Evolutionary conservation across 2,797 vertebrate genomes (phyloP), one percentile per base, ranked within the genome.

Genomic region (Bucorvus abyssinicus): DNA sequence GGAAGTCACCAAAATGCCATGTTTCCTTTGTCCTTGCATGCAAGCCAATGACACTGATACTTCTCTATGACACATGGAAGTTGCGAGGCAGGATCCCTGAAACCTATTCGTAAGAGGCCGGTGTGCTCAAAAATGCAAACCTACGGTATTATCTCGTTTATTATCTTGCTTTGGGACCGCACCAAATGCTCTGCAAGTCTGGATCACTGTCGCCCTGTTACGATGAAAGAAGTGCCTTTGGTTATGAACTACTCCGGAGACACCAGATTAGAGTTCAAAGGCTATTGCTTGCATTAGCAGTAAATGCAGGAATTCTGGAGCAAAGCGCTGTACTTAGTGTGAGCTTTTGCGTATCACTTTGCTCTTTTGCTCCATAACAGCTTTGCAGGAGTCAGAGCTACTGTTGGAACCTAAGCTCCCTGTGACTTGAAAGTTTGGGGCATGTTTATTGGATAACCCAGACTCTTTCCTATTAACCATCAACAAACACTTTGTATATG

Each of bases 241-340:
- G 86, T 95, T 96, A 90, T 85, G 88, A 95, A 57, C 90, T 32
- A 10, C 89, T 94, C 90, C 16, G 60, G 94, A 93, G 93, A 94
- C 94, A 90, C 95, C 80, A 93, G 90, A 97, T 95, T 93, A 93
- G 93, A 95, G 87, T 97, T 95, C 95, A 97, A 96, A 96, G 95
- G 90, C 95, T 96, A 68, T 44, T 95, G 84, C 89, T 84, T 95
- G 83, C 94, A 81, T 93, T 94, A 95, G 88, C 75, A 89, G 93
- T 81, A 95, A 96, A 95, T 65, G 84, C 75, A 93, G 94, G 95
- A 95, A 96, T 96, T 94, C 89, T 94, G 81, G 92, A 90, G 78
- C 86, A 80, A 90, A 93, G 91, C 90, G 91, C 89, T 93, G 78
- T 75, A 90, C 91, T 80, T 49, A 8, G 71, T 87, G 92, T 80